Base-by-base conservation (phyloP, 2,797 vertebrate species). In the Pangasius djambal region DNA sequence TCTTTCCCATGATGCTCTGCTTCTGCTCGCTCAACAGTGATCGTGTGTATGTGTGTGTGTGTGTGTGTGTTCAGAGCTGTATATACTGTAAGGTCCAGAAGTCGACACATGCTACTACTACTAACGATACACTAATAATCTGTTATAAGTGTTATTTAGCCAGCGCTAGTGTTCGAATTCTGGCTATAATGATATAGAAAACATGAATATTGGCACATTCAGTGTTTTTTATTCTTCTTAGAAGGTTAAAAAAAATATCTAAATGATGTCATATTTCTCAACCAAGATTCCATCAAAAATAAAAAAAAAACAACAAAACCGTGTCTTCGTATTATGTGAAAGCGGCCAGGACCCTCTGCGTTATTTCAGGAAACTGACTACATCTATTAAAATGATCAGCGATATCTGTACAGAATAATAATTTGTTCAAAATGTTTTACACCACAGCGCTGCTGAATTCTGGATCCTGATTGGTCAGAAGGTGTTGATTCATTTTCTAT, bases 1-100 rank as follows among this genome's bases (percentile, higher is more conserved):
- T 48, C 48, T 87, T 89, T 82, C 88, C 85, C 88, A 89, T 61
- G 59, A 89, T 89, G 88, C 88, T 75, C 16, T 83, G 79, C 85
- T 83, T 72, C 78, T 59, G 37, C 37, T 28, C 25, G 4, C 3
- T 28, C 3, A 9, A n/a, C 13, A 2, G 18, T 12, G 52, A 8
- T 2, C 3, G 6, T 34, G 75, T 78, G 25, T 78, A 48, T 52
- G 48, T 52, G 5, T 25, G 20, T 44, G 22, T 44, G 69, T 44
- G 34, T 74, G 70, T 74, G 18, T 40, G 7, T 25, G 22, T 4
- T 50, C 25, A 77, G 74, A 50, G 13, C 48, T 52, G 50, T 55
- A 78, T 78, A 55, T 55, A 55, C 40, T 48, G 16, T 72, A 72
- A 67, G n/a, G 16, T 40, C 18, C 34, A 37, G 13, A 70, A 70